Conservation (phyloP, 2,113 vertebrate species). For the Myotis davidii region DNA sequence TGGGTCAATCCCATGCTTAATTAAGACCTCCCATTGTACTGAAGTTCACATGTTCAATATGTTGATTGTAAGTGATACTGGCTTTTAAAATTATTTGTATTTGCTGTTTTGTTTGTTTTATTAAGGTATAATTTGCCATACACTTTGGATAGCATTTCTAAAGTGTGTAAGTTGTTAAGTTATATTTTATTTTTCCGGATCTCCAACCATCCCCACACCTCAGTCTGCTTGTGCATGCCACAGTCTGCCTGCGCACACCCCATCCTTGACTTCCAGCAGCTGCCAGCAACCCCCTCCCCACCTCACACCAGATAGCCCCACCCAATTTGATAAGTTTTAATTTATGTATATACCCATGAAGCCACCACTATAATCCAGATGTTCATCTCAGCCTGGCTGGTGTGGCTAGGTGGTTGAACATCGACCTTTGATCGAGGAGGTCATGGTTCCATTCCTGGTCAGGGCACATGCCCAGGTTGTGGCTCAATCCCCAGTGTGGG, state of each 20-base stretch:
- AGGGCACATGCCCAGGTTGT: too few species aligned
- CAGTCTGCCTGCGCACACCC: too few species aligned
- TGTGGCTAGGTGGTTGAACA: too few species aligned
- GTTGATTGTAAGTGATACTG: not conserved
- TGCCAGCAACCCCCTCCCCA: too few species aligned
- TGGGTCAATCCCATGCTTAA: not conserved
- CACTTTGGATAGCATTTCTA: not conserved
- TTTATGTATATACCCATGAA: not conserved
- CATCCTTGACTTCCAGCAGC: too few species aligned
- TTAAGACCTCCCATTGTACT: not conserved
- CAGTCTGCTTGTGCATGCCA: too few species aligned
- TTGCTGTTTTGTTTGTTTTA: not conserved
- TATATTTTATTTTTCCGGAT: too few species aligned
- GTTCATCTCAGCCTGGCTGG: not conserved
- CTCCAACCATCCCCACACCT: too few species aligned
- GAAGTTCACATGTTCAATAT: not conserved
- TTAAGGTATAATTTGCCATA: not conserved
- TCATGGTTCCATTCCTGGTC: too few species aligned
- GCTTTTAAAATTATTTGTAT: not conserved
- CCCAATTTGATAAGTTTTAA: not conserved
- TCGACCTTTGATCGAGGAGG: too few species aligned
- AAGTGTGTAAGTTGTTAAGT: not conserved
- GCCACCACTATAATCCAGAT: not conserved
- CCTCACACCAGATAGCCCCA: too few species aligned
- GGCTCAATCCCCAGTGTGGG: too few species aligned